These are phyloP conservation scores for Oreochromis spilurus DNA, from an alignment of 2,113 vertebrate species.

Conservation along the genomic window DNA sequence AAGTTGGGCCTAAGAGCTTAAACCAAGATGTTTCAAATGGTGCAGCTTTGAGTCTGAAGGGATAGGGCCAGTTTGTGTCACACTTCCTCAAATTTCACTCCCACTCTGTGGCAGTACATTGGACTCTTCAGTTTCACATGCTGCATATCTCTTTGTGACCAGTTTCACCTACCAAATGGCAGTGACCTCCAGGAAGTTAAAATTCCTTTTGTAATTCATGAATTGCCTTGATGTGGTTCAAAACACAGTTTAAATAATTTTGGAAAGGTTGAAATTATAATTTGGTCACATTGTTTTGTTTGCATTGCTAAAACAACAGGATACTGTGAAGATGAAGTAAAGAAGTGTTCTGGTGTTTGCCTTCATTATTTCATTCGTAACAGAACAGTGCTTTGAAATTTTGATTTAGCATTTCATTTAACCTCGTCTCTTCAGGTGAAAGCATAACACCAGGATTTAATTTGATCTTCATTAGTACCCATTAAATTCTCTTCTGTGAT, in stretches of 20 bases:
- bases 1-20: neutral
- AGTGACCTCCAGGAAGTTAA: neutral
- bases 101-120: neutral
- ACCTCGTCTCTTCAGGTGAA: neutral
- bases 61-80: neutral
- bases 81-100: neutral
- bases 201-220: neutral
- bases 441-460: neutral
- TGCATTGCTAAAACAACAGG: neutral
- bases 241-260: neutral
- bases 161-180: neutral
- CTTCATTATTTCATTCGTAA: neutral
- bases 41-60: neutral
- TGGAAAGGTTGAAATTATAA: neutral
- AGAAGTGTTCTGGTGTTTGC: too few relatives aligned
- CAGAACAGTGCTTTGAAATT: neutral
- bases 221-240: neutral
- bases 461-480: neutral
- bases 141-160: neutral
- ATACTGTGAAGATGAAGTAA: neutral
- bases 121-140: neutral
- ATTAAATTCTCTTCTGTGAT: neutral
- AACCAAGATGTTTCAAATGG: neutral
- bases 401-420: neutral
- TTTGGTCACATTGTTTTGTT: neutral